Evolutionary conservation across 2,888 invertebrate species (phyloP), one percentile per base, ranked within the genome.

Genomic region (Didymodactylos carnosus): DNA sequence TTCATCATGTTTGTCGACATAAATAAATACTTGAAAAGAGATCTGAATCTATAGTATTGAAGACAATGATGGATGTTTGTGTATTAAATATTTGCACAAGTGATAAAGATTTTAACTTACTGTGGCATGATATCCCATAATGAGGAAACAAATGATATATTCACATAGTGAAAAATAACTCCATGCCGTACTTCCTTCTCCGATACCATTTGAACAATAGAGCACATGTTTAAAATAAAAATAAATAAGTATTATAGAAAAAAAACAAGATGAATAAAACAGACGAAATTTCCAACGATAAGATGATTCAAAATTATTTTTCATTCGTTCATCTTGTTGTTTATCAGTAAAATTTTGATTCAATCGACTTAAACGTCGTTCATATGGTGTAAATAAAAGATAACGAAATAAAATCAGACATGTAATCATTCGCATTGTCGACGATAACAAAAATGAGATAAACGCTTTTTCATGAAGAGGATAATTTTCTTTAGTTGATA

Each of bases 111-210:
- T 8, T 49, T 10, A 53, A 53, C 62, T 29, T 62, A 62, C 90
- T 49, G 91, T 89, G 77, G 91, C 88, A 81, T 94, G 93, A 85
- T 91, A 94, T 75, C 89, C 89, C 91, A 94, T 93, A 84, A 93
- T 94, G 78, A 91, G 89, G 73, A 89, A 88, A 74, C 93, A 92
- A 80, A 94, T 89, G 80, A 92, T 87, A 83, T 94, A 94, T 84
- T 94, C 94, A 83, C 91, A 92, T 75, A 91, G 87, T 2, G 94
- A 91, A 86, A 94, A 94, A 89, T 90, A 90, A 82, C 92, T 93
- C 85, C 94, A 94, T 70, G 93, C 94, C 93, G 86, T 69, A 79
- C 78, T 35, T 35, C 35, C 35, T 62, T 62, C 35, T 35, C 62
- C 62, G 11, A 62, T 62, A 35, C 35, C 35, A 62, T 62, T 62